Base-by-base conservation (phyloP, 2,888 invertebrate species). In the Ellobium chinense region DNA sequence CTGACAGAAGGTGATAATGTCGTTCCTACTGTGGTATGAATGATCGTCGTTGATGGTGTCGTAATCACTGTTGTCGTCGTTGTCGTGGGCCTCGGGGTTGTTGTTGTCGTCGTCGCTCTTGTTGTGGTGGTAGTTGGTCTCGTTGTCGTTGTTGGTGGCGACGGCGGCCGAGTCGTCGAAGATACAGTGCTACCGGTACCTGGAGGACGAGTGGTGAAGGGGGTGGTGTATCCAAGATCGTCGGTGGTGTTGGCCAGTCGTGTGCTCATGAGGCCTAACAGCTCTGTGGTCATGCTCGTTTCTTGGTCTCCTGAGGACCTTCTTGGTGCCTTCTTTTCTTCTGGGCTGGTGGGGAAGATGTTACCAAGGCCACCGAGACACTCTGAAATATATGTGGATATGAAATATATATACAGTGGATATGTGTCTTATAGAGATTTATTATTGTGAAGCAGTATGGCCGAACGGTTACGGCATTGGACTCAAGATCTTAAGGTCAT, bases 351-450 rank as follows among this genome's bases (percentile, higher is more conserved):
- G 4, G 85, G 85, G 60, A 85, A 85, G 36, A 85, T 85, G 69
- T 85, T 85, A 46, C 78, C 82, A 27, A 85, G 73, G 1, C 85
- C 85, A 14, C 85, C 85, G 7, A 85, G 82, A 18, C 80, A 78
- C 54, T 84, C 85, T 85, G 69, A 37, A 63, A n/a, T n/a, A n/a
- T n/a, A n/a, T n/a, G n/a, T n/a, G n/a, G n/a, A n/a, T n/a, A n/a
- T n/a, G n/a, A n/a, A n/a, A n/a, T n/a, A n/a, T n/a, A n/a, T n/a
- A n/a, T n/a, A n/a, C n/a, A n/a, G n/a, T n/a, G n/a, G n/a, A n/a
- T n/a, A n/a, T n/a, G n/a, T n/a, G n/a, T n/a, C n/a, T n/a, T n/a
- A n/a, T n/a, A n/a, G n/a, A n/a, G n/a, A n/a, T n/a, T n/a, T n/a
- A n/a, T n/a, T n/a, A n/a, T n/a, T n/a, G n/a, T n/a, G n/a, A n/a